Evolutionary conservation across 2,113 vertebrate genomes (phyloP).

Genomic region (Triplophysa siluroides): DNA sequence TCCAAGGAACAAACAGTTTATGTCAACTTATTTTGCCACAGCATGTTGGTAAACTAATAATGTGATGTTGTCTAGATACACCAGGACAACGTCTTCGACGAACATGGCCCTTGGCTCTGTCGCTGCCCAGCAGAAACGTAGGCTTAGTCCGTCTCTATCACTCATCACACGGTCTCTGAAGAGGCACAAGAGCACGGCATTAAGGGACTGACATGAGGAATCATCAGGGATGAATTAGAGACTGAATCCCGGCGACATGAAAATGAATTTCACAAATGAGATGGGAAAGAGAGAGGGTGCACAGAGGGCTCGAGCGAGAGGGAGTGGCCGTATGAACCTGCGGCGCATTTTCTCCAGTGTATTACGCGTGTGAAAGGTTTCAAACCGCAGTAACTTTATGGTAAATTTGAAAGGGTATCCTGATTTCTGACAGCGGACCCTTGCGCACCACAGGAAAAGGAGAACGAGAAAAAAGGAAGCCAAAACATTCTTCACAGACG

Average conservation of each 20-base stretch:
- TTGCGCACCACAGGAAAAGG: neutral
- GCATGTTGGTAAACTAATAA: neutral
- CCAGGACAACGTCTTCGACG: too few species aligned
- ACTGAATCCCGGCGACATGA: conserved; percentile 62
- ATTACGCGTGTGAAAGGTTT: conserved; percentile 34
- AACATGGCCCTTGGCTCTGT: conserved; percentile 24
- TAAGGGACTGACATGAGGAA: conserved; percentile 68
- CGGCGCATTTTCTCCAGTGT: conserved; percentile 3
- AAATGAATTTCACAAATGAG: conserved; percentile 74
- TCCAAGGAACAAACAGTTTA: too few species aligned
- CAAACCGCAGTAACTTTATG: conserved; percentile 29
- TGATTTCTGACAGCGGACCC: conserved; percentile 34
- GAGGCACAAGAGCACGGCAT: conserved; percentile 64
- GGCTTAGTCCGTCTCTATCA: conserved; percentile 64
- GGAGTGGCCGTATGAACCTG: conserved; percentile 28
- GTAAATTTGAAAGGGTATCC: conserved; percentile 38
- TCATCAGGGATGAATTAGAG: conserved; percentile 64
- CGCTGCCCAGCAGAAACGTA: conserved; percentile 8
- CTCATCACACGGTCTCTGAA: conserved; percentile 65
- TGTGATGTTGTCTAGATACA: too few species aligned
- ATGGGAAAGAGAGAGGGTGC: conserved; percentile 61
- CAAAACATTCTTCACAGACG: conserved; percentile 12
- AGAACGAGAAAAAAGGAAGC: neutral
- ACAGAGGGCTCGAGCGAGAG: conserved; percentile 37
- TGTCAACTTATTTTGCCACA: too few species aligned